Conservation (phyloP, 1,140 invertebrate genomes). For the Brachystomella parvula region DNA sequence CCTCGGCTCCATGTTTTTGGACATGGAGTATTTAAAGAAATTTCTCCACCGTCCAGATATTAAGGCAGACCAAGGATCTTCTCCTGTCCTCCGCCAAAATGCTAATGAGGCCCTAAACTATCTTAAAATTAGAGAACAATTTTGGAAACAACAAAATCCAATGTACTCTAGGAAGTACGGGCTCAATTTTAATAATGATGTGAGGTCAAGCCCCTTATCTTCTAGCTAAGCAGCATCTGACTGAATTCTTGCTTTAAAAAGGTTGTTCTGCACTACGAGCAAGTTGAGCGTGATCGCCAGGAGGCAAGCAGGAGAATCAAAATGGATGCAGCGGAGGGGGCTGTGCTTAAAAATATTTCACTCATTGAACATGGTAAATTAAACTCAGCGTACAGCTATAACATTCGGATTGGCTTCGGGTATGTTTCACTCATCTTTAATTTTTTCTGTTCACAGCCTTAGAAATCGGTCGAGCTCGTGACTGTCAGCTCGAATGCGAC, state of each 20-base stretch:
- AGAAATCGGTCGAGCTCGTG: conserved; percentile 30
- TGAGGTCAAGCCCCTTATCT: no score
- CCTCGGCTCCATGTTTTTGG: conserved; percentile 27
- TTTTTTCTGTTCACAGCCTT: conserved; percentile 25
- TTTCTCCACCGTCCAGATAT: conserved; percentile 32
- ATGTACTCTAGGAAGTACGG: conserved; percentile 35
- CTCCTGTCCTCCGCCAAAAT: conserved; percentile 21
- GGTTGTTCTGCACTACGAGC: conserved; percentile 36
- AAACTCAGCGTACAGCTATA: not conserved
- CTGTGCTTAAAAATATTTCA: conserved; percentile 34
- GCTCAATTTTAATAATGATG: conserved; percentile 16
- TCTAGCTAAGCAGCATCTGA: no score
- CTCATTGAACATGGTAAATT: conserved; percentile 35
- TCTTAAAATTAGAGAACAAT: conserved; percentile 35
- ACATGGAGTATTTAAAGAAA: conserved; percentile 34
- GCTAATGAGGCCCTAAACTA: conserved; percentile 37
- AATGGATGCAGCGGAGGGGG: conserved; percentile 36
- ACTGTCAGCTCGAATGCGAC: conserved; percentile 37
- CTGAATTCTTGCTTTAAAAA: no score
- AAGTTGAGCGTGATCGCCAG: conserved; percentile 27
- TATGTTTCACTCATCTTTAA: not conserved
- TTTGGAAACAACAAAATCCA: conserved; percentile 37
- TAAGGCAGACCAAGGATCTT: conserved; percentile 23
- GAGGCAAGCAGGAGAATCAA: conserved; percentile 34
- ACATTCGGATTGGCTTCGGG: not conserved